Base-by-base conservation (phyloP, 2,888 invertebrate genomes). In the Drosophila testacea region DNA sequence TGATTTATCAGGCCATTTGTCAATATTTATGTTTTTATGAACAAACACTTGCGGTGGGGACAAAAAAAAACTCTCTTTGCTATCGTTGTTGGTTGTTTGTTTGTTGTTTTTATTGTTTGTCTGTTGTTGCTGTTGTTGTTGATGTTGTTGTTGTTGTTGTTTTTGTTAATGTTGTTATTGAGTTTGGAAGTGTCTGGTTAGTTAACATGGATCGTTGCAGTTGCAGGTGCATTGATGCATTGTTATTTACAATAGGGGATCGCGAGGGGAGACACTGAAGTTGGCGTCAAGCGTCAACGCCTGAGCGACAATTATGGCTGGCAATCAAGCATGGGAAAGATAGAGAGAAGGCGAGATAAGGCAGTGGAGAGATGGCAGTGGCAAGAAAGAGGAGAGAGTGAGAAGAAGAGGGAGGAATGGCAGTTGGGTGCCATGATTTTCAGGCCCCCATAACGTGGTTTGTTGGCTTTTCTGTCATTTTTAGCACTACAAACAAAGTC, bases 221-320 rank as follows among this genome's bases (percentile, higher is more conserved):
- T 42, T 72, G 72, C 77, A 76, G 77, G 59, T 73, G 69, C 72
- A 76, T 34, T 46, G 54, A 68, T 34, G 48, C 72, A 61, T 60
- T 57, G 38, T 30, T 52, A 10, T 42, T 30, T 52, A 10, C 7
- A 32, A n/a, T 10, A 39, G 22, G 13, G 50, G 28, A 9, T 41
- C 3, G 11, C 38, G 6, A 32, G 42, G 4, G 30, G n/a, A 34
- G 46, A 32, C 74, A 59, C 60, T 67, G 65, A 73, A 77, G 77
- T 60, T 79, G 84, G 81, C 81, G 73, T 82, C 79, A 70, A 75
- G 55, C 65, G 77, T 83, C 68, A 82, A 84, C 85, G 85, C 85
- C 80, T 85, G 85, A 83, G 61, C 80, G 84, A 85, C 83, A 83
- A 83, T 83, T 78, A 82, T 73, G 64, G 76, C 65, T 83, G 80